Evolutionary conservation across 2,797 vertebrate species (phyloP).

Genomic region (Borostomias antarcticus): DNA sequence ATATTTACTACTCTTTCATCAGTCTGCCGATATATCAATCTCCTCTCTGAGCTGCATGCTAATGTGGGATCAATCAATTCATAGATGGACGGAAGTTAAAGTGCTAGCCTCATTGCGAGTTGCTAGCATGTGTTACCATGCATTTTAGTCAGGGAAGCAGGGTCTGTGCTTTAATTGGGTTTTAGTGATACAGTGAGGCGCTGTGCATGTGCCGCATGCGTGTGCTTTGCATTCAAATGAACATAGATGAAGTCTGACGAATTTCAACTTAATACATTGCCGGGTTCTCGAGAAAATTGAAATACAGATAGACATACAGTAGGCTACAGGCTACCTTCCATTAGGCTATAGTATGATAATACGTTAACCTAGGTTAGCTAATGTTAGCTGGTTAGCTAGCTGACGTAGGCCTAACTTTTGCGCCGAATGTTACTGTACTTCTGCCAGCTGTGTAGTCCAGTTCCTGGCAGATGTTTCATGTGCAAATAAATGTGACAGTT

Average conservation of each 20-base stretch:
- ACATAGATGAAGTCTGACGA: conserved; percentile 29
- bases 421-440: too few relatives aligned
- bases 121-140: not conserved
- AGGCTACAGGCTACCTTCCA: too few relatives aligned
- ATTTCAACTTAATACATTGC: too few relatives aligned
- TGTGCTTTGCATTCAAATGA: conserved; percentile 25
- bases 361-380: too few relatives aligned
- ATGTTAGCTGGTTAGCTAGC: too few relatives aligned
- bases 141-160: conserved; percentile 11
- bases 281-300: too few relatives aligned
- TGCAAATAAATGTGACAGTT: too few relatives aligned
- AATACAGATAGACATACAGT: too few relatives aligned
- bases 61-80: conserved; percentile 21
- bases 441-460: too few relatives aligned
- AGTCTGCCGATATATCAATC: conserved; percentile 41
- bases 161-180: conserved; percentile 24
- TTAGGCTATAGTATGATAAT: too few relatives aligned
- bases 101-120: conserved; percentile 6
- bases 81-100: conserved; percentile 2
- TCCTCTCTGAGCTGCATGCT: conserved; percentile 32
- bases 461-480: too few relatives aligned
- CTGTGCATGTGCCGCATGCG: conserved; percentile 2
- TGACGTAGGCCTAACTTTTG: too few relatives aligned
- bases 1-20: conserved; percentile 60
- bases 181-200: conserved; percentile 8